Percentiles rank a stretch among this genome's conserved stretches.
phyloP scores from a whole-genome alignment of 2,888 invertebrate genomes.

The Limenitis camilla region DNA sequence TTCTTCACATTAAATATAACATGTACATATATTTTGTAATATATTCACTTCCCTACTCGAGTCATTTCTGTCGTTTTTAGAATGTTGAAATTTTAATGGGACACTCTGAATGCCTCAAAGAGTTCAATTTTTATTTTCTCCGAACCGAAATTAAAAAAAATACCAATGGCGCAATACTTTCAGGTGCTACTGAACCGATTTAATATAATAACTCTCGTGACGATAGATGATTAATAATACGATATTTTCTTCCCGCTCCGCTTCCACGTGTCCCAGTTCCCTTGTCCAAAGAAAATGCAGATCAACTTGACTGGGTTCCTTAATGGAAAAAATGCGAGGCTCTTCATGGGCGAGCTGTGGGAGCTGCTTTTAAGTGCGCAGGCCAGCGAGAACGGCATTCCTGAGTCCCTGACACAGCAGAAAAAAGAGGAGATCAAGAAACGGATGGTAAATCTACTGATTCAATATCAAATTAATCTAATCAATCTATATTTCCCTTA shows the following conservation, averaged over 20 bases:
- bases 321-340: conserved; percentile 96
- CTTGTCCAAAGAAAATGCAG: conserved; percentile 99
- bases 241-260: conserved; percentile 62
- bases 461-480: conserved; percentile 11
- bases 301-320: conserved; percentile 99
- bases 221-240: conserved; percentile 37
- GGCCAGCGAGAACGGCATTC: conserved; percentile 96
- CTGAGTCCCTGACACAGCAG: conserved; percentile 93
- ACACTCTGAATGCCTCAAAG: conserved; percentile 56
- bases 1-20: conserved; percentile 34
- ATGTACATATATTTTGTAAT: conserved; percentile 35
- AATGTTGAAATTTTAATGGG: conserved; percentile 11
- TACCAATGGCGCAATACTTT: conserved; percentile 2
- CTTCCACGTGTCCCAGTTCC: conserved; percentile 79
- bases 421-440: conserved; percentile 97
- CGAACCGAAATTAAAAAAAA: conserved; percentile 7
- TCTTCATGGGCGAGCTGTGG: conserved; percentile 99
- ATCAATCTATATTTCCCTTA: too few relatives aligned
- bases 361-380: conserved; percentile 95
- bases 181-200: conserved; percentile 2
- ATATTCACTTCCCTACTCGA: conserved; percentile 61
- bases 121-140: conserved; percentile 30
- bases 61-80: conserved; percentile 47
- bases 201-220: not conserved
- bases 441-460: conserved; percentile 77